Base-by-base conservation (phyloP, 2,888 invertebrate species). In the Aleiodes alternator region DNA sequence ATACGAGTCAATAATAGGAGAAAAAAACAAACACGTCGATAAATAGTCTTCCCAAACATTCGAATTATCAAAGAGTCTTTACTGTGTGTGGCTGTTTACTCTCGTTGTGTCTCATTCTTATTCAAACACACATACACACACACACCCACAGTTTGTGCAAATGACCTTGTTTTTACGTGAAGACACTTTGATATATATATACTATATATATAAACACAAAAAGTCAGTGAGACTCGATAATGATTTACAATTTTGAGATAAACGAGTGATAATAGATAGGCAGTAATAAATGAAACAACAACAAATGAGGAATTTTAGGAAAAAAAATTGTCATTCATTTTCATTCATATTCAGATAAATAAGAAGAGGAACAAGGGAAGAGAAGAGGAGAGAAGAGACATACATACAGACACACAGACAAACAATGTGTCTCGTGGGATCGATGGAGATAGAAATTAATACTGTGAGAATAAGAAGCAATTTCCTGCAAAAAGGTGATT, bases 351-450 rank as follows among this genome's bases (percentile, higher is more conserved):
- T n/a, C n/a, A n/a, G n/a, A n/a, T n/a, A n/a, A n/a, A n/a, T n/a
- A n/a, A n/a, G n/a, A n/a, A n/a, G n/a, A n/a, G n/a, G n/a, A n/a
- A 68, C 4, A 43, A 23, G 29, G 31, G 51, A 51, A 31, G 29
- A 23, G 51, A 51, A 68, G 29, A 5, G 51, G 12, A 51, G 16
- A 14, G 16, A 14, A 53, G 4, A 64, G n/a, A n/a, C n/a, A 23
- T 23, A 23, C 23, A 23, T 23, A 23, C 23, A 23, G 1, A 23
- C 23, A 23, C 2, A 23, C 23, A 23, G 23, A 23, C 23, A 48
- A 9, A 53, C 68, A 68, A 68, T 68, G 68, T 68, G 16, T 43
- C 43, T 64, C 51, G 68, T 68, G 50, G 48, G 51, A 68, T 68
- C 31, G 50, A 51, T 68, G 50, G 31, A 38, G 50, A 23, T 50